Conservation (phyloP, 2,113 vertebrate genomes). For the Polyodon spathula region DNA sequence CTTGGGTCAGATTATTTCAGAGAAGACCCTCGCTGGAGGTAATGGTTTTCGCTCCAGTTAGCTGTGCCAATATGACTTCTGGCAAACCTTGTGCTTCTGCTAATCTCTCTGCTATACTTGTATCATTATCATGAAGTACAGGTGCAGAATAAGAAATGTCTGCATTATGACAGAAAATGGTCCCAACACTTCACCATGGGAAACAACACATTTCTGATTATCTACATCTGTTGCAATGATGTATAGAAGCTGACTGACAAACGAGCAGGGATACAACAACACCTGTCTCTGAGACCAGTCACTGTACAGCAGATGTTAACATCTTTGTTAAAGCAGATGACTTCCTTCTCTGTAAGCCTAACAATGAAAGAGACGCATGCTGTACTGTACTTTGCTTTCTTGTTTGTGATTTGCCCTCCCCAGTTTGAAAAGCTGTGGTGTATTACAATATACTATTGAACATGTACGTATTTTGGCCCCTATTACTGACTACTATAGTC, state of each 20-base stretch:
- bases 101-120: neutral
- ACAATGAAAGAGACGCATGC: conserved; percentile 44
- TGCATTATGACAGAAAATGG: conserved; percentile 44
- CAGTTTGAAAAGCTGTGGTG: too few relatives aligned
- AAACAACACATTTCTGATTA: conserved; percentile 52
- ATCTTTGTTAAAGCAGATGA: conserved; percentile 64
- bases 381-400: too few relatives aligned
- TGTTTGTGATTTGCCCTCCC: too few relatives aligned
- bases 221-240: conserved; percentile 71
- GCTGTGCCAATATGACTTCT: neutral
- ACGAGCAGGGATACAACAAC: conserved; percentile 48
- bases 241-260: conserved; percentile 52
- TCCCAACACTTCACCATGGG: conserved; percentile 57
- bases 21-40: conserved; percentile 1
- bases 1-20: conserved; percentile 4
- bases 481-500: too few relatives aligned
- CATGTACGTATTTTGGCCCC: too few relatives aligned
- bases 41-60: conserved; percentile 2
- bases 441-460: too few relatives aligned
- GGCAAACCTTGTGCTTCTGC: neutral
- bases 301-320: conserved; percentile 58
- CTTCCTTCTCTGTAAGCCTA: conserved; percentile 12
- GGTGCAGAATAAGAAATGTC: conserved; percentile 1
- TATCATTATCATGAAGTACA: conserved; percentile 8
- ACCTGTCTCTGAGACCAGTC: conserved; percentile 64